Conservation (phyloP, 2,113 vertebrate genomes). For the Pedionomus torquatus region DNA sequence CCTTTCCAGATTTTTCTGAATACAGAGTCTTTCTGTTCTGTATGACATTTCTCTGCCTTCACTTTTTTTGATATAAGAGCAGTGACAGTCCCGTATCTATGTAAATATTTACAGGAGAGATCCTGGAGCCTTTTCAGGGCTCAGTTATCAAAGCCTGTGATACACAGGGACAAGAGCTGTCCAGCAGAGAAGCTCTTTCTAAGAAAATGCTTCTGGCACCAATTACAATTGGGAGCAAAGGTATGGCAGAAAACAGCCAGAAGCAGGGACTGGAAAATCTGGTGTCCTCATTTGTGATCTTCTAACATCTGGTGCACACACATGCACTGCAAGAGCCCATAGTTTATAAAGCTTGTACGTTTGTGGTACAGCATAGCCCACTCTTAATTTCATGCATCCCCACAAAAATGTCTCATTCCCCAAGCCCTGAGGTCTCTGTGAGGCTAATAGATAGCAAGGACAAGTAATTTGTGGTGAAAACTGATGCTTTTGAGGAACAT, state of each 20-base stretch:
- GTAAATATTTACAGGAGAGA: constrained; percentile 51
- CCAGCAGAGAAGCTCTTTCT: constrained; percentile 1
- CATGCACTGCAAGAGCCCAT: background rate
- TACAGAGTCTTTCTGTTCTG: background rate
- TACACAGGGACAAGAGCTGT: background rate
- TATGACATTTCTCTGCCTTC: background rate
- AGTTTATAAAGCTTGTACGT: background rate
- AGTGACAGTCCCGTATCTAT: background rate
- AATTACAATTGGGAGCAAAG: background rate
- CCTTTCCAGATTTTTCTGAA: background rate
- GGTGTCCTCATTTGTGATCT: constrained; percentile 30
- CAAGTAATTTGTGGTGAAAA: background rate
- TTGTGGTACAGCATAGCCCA: background rate
- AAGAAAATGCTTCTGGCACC: constrained; percentile 50
- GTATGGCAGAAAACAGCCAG: background rate
- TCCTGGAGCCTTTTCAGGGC: background rate
- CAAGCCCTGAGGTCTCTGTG: background rate
- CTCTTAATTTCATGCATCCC: background rate
- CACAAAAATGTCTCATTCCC: background rate
- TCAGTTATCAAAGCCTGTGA: background rate
- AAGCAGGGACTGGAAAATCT: constrained; percentile 17
- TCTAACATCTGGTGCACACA: background rate
- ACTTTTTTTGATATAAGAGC: constrained; percentile 21
- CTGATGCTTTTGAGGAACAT: constrained; percentile 15
- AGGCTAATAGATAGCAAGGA: background rate